A percentile compares a stretch with the other conserved stretches of the same genome.
Conservation (phyloP, 2,797 vertebrate genomes). For the Xiphophorus birchmanni region DNA sequence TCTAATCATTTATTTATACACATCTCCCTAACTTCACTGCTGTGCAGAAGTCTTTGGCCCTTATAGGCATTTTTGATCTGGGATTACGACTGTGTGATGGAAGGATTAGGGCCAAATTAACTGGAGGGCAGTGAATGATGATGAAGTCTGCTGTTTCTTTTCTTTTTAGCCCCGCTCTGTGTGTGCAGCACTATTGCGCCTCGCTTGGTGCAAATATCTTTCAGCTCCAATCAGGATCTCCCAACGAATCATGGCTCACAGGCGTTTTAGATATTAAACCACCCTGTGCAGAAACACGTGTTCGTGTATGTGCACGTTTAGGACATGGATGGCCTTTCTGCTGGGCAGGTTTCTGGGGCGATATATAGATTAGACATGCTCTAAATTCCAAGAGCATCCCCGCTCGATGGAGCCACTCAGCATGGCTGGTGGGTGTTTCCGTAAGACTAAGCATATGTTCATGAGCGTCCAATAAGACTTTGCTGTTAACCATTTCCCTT, state of each 20-base stretch:
- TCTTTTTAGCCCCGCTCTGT: conserved; percentile 28
- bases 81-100: conserved; percentile 64
- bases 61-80: conserved; percentile 52
- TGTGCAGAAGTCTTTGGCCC: conserved; percentile 48
- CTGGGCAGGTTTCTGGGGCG: conserved; percentile 42
- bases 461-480: conserved; percentile 37
- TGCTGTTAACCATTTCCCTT: conserved; percentile 32
- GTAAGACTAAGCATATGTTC: conserved; percentile 31
- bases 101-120: conserved; percentile 68
- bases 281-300: background rate
- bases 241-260: conserved; percentile 45
- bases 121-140: conserved; percentile 47
- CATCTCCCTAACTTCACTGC: conserved; percentile 34
- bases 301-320: background rate
- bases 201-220: conserved; percentile 44
- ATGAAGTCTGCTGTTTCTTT: conserved; percentile 50
- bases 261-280: conserved; percentile 41
- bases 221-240: conserved; percentile 47
- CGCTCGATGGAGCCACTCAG: conserved; percentile 38
- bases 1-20: conserved; percentile 37
- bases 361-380: conserved; percentile 60
- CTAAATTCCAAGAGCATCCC: conserved; percentile 59
- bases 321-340: conserved; percentile 37
- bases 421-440: background rate
- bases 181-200: background rate